phyloP scores from a whole-genome alignment of 1,140 invertebrate genomes.

The Amphibalanus amphitrite region DNA sequence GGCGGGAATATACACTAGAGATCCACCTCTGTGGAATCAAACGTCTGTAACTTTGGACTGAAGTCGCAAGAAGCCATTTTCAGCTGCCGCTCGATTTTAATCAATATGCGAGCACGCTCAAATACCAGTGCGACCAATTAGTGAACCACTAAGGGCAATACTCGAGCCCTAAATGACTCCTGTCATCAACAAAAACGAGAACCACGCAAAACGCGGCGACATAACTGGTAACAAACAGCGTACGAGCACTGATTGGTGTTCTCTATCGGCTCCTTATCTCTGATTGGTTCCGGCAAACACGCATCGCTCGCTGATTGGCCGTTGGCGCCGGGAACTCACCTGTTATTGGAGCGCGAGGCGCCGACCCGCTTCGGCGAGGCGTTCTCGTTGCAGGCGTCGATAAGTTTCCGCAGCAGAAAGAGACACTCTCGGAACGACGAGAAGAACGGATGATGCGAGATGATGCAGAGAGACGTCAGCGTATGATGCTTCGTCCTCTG shows the following conservation, averaged over 20 bases:
- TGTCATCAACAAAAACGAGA: too few relatives aligned
- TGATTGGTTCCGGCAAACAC: not conserved
- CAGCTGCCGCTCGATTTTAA: too few relatives aligned
- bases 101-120: too few relatives aligned
- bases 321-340: constrained; percentile 34
- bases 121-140: too few relatives aligned
- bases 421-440: constrained; percentile 94
- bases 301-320: constrained; percentile 1
- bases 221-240: too few relatives aligned
- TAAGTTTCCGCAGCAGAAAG: constrained; percentile 81
- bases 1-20: too few relatives aligned
- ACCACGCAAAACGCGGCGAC: too few relatives aligned
- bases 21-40: too few relatives aligned
- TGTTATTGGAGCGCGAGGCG: constrained; percentile 62
- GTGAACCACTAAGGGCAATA: too few relatives aligned
- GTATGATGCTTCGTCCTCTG: constrained; percentile 72
- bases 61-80: too few relatives aligned
- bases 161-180: too few relatives aligned
- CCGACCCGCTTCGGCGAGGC: constrained; percentile 69
- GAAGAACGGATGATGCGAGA: constrained; percentile 99
- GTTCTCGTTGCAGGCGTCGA: constrained; percentile 92
- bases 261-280: not conserved
- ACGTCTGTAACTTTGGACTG: too few relatives aligned
- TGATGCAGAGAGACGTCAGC: constrained; percentile 87
- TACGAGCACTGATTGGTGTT: not conserved